Percentiles rank a stretch among this genome's conserved stretches.
These are phyloP conservation scores for Actenoides lindsayi DNA, from an alignment of 2,113 vertebrate species.

Conservation along the genomic window DNA sequence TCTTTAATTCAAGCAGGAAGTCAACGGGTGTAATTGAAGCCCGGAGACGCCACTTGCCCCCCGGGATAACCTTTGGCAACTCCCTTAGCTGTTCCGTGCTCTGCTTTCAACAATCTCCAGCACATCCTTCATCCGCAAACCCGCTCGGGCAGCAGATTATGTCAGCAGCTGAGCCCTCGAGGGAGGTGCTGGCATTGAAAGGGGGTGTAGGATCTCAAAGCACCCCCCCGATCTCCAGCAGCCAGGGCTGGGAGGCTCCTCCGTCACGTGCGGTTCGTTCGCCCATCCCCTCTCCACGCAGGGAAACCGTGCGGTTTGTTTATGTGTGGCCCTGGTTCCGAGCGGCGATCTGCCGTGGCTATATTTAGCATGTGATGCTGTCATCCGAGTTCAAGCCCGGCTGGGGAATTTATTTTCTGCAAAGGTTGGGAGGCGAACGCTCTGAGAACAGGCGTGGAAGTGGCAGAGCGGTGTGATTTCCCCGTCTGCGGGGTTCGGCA, in stretches of 20 bases:
- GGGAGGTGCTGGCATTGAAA: neutral
- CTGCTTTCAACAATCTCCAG: neutral
- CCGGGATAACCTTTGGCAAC: neutral
- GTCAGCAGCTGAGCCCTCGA: neutral
- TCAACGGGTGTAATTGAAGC: neutral
- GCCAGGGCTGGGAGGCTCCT: neutral
- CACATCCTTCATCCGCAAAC: neutral
- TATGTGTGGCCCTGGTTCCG: constrained; percentile 26
- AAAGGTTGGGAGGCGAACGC: constrained; percentile 13
- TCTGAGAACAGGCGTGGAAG: neutral
- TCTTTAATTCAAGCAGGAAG: neutral
- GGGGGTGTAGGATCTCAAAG: neutral
- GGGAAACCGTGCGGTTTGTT: constrained; percentile 10
- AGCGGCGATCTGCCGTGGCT: constrained; percentile 28
- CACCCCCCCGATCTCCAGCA: neutral
- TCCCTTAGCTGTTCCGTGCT: neutral
- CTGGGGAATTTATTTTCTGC: constrained; percentile 55
- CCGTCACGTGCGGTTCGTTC: neutral
- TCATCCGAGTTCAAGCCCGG: constrained; percentile 53
- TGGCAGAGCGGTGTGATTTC: neutral
- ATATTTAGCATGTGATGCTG: constrained; percentile 50
- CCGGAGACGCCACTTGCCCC: neutral
- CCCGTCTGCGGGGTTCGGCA: rapidly evolving
- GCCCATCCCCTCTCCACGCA: neutral
- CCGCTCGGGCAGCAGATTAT: neutral